These are phyloP conservation scores for Aphaenogaster rudis DNA, from an alignment of 1,140 invertebrate genomes.

Conservation along the genomic window DNA sequence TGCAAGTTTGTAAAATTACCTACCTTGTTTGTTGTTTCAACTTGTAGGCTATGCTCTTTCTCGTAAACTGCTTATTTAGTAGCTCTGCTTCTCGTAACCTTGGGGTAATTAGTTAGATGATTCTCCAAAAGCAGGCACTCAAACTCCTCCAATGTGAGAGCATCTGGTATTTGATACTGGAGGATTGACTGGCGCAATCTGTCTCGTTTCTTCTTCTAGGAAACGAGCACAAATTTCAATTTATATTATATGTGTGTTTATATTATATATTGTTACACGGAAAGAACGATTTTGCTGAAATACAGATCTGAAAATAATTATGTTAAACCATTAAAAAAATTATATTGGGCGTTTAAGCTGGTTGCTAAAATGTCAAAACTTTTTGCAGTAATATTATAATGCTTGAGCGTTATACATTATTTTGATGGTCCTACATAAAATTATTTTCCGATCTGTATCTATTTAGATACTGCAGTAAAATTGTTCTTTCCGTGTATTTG, in stretches of 20 bases:
- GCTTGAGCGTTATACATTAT: no score
- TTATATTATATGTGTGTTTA: no score
- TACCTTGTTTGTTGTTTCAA: slow-evolving; percentile 34
- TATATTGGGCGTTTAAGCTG: no score
- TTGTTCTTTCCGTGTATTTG: neutral
- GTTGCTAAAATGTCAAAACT: no score
- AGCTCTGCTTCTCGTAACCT: slow-evolving; percentile 80
- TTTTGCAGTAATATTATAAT: no score
- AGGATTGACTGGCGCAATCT: slow-evolving; percentile 74
- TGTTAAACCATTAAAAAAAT: no score
- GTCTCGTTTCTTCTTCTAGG: slow-evolving; percentile 83
- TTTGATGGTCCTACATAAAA: no score
- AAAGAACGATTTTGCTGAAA: no score
- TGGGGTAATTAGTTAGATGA: slow-evolving; percentile 85
- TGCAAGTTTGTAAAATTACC: no score
- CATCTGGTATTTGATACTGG: slow-evolving; percentile 84
- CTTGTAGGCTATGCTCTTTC: slow-evolving; percentile 8
- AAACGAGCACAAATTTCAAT: neutral
- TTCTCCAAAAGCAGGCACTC: slow-evolving; percentile 83
- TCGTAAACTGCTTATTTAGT: slow-evolving; percentile 58
- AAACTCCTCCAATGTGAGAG: slow-evolving; percentile 85
- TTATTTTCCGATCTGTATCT: no score
- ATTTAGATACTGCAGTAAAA: no score
- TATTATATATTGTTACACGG: neutral
- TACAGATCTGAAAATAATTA: no score